Percentiles rank a stretch among this genome's conserved stretches.
These are phyloP conservation scores for Drosophila serrata DNA, from an alignment of 1,140 invertebrate genomes.

Conservation along the genomic window DNA sequence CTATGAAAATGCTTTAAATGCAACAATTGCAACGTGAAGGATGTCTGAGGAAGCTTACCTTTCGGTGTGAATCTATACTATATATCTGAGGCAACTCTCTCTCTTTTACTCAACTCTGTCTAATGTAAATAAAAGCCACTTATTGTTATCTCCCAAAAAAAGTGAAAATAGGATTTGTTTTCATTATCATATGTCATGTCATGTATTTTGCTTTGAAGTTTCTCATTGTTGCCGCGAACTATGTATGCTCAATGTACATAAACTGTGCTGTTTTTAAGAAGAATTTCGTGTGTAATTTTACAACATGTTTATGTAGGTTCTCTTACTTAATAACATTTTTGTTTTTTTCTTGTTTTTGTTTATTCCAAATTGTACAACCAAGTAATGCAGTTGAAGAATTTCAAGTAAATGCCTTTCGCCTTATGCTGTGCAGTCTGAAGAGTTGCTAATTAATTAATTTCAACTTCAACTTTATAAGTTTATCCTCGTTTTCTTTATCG, in stretches of 20 bases:
- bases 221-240: conserved; percentile 43
- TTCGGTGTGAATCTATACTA: conserved; percentile 44
- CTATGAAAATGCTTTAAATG: conserved; percentile 75
- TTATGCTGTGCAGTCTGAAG: conserved; percentile 71
- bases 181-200: conserved; percentile 69
- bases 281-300: conserved; percentile 69
- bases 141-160: conserved; percentile 58
- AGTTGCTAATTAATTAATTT: conserved; percentile 58
- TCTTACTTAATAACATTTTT: conserved; percentile 45
- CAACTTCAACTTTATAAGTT: conserved; percentile 61
- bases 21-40: conserved; percentile 67
- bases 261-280: conserved; percentile 65
- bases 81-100: conserved; percentile 30
- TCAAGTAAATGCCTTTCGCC: conserved; percentile 60
- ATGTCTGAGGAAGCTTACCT: conserved; percentile 18
- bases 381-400: conserved; percentile 58
- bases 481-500: conserved; percentile 25
- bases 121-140: conserved; percentile 73
- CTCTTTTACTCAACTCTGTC: conserved; percentile 40
- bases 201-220: conserved; percentile 60
- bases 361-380: conserved; percentile 61
- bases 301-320: conserved; percentile 55
- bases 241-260: conserved; percentile 59
- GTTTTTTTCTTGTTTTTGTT: conserved; percentile 16
- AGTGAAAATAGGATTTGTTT: conserved; percentile 25